Evolutionary conservation across 2,797 vertebrate species (phyloP).

Genomic region (Schizopygopsis malacanthus): DNA sequence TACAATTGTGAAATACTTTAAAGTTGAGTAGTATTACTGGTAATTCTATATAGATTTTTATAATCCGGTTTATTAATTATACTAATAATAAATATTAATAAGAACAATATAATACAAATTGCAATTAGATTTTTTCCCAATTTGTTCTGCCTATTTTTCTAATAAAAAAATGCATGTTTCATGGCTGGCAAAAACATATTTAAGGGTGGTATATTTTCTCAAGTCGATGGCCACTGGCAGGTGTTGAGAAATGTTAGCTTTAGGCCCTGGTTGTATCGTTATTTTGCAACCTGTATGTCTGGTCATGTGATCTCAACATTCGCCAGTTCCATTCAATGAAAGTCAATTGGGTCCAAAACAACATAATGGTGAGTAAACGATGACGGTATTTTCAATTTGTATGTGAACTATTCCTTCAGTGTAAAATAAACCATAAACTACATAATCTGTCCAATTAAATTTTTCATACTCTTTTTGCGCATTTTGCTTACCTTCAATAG

Average conservation of each 20-base stretch:
- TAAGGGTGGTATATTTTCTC: background rate
- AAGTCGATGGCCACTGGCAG: no score
- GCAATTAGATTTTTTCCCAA: background rate
- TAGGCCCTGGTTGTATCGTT: background rate
- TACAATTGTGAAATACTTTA: background rate
- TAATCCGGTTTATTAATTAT: background rate
- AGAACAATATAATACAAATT: background rate
- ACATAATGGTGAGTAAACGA: background rate
- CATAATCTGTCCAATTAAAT: background rate
- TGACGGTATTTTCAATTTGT: background rate
- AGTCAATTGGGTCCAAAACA: background rate
- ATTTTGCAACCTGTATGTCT: background rate
- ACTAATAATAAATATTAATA: background rate
- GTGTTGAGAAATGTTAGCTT: no score
- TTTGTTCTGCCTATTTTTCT: background rate
- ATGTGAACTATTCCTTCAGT: background rate
- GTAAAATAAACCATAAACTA: background rate
- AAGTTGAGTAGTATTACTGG: background rate
- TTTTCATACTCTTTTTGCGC: background rate
- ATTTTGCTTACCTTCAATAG: conserved; percentile 85
- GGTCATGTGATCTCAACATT: background rate
- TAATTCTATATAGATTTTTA: no score
- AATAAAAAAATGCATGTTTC: background rate
- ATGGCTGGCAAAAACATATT: background rate
- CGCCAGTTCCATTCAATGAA: background rate